A percentile compares a stretch with the other conserved stretches of the same genome.
These are phyloP conservation scores for Sarcophaga peregrina DNA, from an alignment of 1,140 invertebrate species.

Conservation along the genomic window DNA sequence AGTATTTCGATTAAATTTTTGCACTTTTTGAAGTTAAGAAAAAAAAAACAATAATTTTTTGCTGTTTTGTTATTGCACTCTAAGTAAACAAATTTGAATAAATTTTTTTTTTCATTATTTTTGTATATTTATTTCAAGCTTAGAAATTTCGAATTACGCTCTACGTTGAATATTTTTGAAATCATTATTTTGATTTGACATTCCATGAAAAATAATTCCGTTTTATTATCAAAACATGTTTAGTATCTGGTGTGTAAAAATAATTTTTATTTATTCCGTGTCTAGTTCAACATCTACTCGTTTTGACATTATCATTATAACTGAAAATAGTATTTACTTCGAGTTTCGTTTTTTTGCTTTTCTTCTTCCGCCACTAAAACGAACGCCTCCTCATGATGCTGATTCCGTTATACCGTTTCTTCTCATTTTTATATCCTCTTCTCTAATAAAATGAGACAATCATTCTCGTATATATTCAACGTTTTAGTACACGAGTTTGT, in stretches of 20 bases:
- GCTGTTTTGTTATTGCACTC: no score
- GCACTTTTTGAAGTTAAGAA: background rate
- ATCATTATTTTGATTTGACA: no score
- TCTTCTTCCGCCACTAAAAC: conserved; percentile 13
- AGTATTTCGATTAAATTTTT: background rate
- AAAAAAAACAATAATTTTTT: no score
- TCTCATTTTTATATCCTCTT: background rate
- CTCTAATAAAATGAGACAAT: no score
- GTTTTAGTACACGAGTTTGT: background rate
- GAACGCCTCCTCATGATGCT: background rate
- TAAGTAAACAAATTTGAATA: no score
- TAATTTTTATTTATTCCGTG: conserved; percentile 13
- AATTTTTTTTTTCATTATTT: no score
- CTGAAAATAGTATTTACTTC: conserved; percentile 35
- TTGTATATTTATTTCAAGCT: no score
- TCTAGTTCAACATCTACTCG: conserved; percentile 25
- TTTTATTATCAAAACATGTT: background rate
- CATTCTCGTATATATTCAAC: background rate
- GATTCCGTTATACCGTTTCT: background rate
- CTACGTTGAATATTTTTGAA: no score
- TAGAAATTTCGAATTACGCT: no score
- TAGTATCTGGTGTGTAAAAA: background rate
- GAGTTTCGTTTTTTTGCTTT: conserved; percentile 17
- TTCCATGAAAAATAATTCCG: background rate
- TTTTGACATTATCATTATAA: conserved; percentile 41